A percentile compares a stretch with the other conserved stretches of the same genome.
Evolutionary conservation across 1,140 invertebrate genomes (phyloP).

Genomic region (Cardiocondyla obscurior): DNA sequence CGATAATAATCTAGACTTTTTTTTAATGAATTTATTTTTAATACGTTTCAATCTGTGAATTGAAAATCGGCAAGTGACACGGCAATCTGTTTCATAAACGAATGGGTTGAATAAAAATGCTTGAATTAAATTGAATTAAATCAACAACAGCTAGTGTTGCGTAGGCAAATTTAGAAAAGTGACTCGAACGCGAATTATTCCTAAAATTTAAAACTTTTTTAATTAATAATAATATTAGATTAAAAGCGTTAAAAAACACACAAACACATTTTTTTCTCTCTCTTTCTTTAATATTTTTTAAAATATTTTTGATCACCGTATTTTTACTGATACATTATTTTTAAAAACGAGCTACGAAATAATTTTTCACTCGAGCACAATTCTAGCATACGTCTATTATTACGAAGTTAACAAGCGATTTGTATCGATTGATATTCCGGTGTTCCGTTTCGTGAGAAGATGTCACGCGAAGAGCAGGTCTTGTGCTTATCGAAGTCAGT

Average conservation of each 20-base stretch:
- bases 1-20: no score
- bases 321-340: not conserved
- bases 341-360: not conserved
- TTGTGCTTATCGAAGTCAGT: not conserved
- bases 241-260: not conserved
- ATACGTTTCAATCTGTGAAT: not conserved
- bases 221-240: not conserved
- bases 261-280: no score
- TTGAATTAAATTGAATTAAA: no score
- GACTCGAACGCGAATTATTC: not conserved
- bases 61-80: not conserved
- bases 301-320: no score
- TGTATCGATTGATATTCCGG: not conserved
- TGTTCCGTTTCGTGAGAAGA: not conserved
- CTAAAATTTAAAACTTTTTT: not conserved
- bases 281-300: not conserved
- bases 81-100: not conserved
- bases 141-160: no score
- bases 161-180: not conserved
- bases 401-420: conserved; percentile 6
- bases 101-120: not conserved
- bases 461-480: not conserved
- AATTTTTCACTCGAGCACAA: not conserved
- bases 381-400: not conserved
- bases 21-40: not conserved